Evolutionary conservation across 2,888 invertebrate genomes (phyloP).

Genomic region (Conus canariensis): DNA sequence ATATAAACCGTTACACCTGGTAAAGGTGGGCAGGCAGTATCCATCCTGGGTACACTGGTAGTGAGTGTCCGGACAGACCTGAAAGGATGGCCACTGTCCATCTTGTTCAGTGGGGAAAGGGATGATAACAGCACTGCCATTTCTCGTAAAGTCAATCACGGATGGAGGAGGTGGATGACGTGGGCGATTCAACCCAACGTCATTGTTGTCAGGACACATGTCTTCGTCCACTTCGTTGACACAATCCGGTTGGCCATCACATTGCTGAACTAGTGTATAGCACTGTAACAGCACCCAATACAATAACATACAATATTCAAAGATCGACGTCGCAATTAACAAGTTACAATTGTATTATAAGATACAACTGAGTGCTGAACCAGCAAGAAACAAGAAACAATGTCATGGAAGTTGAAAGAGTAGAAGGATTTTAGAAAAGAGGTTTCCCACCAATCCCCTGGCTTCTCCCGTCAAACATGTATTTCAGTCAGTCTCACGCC

Average conservation of each 20-base stretch:
- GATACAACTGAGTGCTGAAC: no score
- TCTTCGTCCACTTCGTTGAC: background rate
- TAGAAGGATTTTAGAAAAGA: no score
- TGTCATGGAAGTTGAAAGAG: no score
- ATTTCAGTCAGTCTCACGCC: no score
- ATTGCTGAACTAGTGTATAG: background rate
- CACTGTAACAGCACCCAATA: background rate
- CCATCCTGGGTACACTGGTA: slow-evolving; percentile 7
- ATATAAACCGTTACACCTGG: background rate
- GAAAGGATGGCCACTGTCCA: background rate
- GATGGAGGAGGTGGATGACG: background rate
- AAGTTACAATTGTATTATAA: no score
- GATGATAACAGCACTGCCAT: background rate
- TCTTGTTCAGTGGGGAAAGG: background rate
- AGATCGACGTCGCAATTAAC: no score
- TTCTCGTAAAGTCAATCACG: background rate
- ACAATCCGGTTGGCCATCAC: background rate
- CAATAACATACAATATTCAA: no score
- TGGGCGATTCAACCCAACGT: background rate
- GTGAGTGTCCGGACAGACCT: background rate
- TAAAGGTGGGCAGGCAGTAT: background rate
- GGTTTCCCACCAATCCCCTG: no score
- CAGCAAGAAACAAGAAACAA: no score
- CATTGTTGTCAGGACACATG: background rate
- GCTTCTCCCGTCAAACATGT: no score